phyloP scores from a whole-genome alignment of 2,797 vertebrate species.

The Mus caroli region DNA sequence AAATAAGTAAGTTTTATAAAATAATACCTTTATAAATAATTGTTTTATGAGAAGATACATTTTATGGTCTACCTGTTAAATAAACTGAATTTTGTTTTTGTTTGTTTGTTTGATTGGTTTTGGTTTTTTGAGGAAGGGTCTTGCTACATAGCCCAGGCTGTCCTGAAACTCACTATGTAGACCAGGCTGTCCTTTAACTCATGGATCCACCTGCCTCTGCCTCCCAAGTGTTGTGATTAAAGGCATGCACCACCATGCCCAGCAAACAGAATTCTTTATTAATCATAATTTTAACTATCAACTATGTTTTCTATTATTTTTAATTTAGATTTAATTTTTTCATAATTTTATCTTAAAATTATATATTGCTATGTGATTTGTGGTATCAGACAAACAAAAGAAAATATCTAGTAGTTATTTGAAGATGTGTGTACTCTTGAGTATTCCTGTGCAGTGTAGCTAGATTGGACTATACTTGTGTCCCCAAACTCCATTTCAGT shows the following conservation, averaged over 20 bases:
- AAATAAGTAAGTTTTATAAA: not conserved
- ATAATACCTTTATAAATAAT: not conserved
- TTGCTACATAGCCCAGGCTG: not conserved
- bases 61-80: not conserved
- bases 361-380: constrained; percentile 31
- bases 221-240: not conserved
- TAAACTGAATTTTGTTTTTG: not conserved
- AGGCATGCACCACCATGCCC: not conserved
- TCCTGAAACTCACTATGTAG: not conserved
- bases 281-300: constrained; percentile 12
- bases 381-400: constrained; percentile 38
- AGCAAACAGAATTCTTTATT: constrained; percentile 37
- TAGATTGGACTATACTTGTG: not conserved
- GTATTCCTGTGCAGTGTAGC: not conserved
- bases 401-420: constrained; percentile 14
- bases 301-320: not conserved
- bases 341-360: constrained; percentile 24
- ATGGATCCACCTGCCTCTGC: not conserved
- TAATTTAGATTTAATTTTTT: constrained; percentile 4
- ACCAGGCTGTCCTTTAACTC: not conserved
- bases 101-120: not conserved
- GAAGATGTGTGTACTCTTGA: not conserved
- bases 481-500: not conserved
- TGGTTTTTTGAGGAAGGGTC: not conserved
- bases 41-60: not conserved